A percentile compares a stretch with the other conserved stretches of the same genome.
Conservation (phyloP, 2,113 vertebrate genomes). For the Muntiacus reevesi region DNA sequence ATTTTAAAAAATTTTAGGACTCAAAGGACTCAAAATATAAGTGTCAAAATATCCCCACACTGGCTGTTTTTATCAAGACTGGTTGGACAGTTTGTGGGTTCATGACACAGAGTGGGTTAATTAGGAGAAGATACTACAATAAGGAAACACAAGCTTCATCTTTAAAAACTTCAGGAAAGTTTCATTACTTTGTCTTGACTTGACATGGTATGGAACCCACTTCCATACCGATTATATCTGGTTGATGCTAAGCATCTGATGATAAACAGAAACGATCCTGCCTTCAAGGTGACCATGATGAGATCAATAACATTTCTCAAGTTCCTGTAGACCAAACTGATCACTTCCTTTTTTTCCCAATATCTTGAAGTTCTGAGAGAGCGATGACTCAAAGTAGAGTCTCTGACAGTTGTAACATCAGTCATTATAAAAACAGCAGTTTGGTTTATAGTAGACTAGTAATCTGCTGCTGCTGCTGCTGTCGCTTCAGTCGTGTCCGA, state of each 20-base stretch:
- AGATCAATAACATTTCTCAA: neutral
- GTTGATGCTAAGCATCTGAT: neutral
- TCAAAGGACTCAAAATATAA: neutral
- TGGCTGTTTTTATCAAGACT: neutral
- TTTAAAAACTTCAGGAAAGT: neutral
- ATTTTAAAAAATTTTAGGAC: neutral
- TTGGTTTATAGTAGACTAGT: neutral
- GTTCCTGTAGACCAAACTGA: neutral
- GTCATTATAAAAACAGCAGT: neutral
- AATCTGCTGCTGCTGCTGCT: neutral
- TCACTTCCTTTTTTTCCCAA: neutral
- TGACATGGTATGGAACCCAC: neutral
- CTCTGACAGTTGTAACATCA: neutral
- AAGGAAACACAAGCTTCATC: neutral
- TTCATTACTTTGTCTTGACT: neutral
- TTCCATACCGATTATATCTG: neutral
- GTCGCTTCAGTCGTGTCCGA: too few species aligned
- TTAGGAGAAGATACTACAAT: neutral
- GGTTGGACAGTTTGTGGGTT: too few species aligned
- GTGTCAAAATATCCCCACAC: neutral
- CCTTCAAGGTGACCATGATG: neutral
- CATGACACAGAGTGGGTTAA: neutral
- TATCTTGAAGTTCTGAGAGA: neutral
- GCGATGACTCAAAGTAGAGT: too few species aligned
- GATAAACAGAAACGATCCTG: neutral